These are phyloP conservation scores for Brachystomella parvula DNA, from an alignment of 1,140 invertebrate species.

Conservation along the genomic window DNA sequence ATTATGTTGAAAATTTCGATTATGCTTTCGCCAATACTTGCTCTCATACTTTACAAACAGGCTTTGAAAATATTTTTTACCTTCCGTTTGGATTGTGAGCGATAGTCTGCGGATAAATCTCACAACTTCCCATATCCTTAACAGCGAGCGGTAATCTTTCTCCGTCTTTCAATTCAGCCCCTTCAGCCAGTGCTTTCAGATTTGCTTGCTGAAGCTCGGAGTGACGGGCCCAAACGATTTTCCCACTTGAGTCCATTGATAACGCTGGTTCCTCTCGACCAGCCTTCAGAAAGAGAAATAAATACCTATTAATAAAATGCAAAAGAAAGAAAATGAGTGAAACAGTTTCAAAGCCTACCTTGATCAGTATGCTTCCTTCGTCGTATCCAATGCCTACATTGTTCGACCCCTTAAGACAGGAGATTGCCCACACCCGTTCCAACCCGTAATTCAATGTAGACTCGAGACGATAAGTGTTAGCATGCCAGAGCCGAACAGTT, in stretches of 20 bases:
- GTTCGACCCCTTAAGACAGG: conserved; percentile 90
- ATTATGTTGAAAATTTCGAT: no score
- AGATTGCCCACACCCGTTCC: conserved; percentile 95
- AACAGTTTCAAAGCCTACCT: conserved; percentile 44
- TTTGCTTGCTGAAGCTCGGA: conserved; percentile 98
- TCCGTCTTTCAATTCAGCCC: conserved; percentile 75
- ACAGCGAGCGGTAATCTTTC: conserved; percentile 84
- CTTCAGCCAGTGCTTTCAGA: conserved; percentile 63
- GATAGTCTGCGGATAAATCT: conserved; percentile 98
- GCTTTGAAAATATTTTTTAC: conserved; percentile 39
- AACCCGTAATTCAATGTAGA: conserved; percentile 96
- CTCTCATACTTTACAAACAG: no score
- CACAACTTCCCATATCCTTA: conserved; percentile 98
- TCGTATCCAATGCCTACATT: conserved; percentile 97
- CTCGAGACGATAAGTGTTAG: conserved; percentile 92
- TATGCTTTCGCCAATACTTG: no score
- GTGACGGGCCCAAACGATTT: conserved; percentile 98
- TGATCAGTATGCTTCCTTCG: conserved; percentile 95
- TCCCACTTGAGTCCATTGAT: conserved; percentile 93
- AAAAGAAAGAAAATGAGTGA: no score
- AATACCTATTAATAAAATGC: neutral
- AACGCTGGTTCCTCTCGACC: conserved; percentile 97
- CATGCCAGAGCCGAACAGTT: conserved; percentile 94
- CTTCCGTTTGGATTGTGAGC: conserved; percentile 97
- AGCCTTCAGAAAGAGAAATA: conserved; percentile 47